Evolutionary conservation across 1,140 invertebrate species (phyloP).

Genomic region (Drosophila teissieri): DNA sequence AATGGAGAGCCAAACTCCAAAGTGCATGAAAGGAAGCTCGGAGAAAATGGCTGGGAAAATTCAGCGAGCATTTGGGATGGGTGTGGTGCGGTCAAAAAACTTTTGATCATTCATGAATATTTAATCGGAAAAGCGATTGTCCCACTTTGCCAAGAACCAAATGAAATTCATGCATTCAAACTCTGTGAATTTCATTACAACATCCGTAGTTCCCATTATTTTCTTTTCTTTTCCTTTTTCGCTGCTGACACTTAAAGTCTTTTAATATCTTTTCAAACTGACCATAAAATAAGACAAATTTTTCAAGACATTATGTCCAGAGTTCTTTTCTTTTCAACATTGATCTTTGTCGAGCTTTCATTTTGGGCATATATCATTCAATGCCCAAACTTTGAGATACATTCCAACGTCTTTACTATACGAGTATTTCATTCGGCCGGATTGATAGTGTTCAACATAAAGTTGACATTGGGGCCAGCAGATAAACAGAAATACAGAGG

Average conservation of each 20-base stretch:
- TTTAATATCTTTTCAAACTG: neutral
- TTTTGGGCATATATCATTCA: neutral
- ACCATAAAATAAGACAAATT: neutral
- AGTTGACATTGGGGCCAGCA: slow-evolving; percentile 45
- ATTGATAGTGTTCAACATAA: slow-evolving; percentile 16
- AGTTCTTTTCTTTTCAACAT: neutral
- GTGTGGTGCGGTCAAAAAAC: neutral
- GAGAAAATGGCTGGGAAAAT: slow-evolving; percentile 12
- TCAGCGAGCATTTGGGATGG: too few relatives aligned
- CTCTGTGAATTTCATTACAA: neutral
- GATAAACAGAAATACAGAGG: slow-evolving; percentile 2
- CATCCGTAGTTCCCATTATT: too few relatives aligned
- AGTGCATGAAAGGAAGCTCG: slow-evolving; percentile 15
- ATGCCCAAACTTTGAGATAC: slow-evolving; percentile 1
- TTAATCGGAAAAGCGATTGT: slow-evolving; percentile 24
- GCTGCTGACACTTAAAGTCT: too few relatives aligned
- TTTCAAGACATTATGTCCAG: neutral
- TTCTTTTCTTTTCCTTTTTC: too few relatives aligned
- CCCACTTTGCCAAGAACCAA: neutral
- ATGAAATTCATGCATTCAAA: slow-evolving; percentile 3
- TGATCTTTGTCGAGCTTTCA: neutral
- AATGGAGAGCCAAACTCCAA: slow-evolving; percentile 14
- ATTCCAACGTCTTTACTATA: slow-evolving; percentile 18
- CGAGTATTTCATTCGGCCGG: neutral
- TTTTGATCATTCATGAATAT: slow-evolving; percentile 44